phyloP scores from a whole-genome alignment of 2,113 vertebrate species.

The human region GRCh38 chr19:18844501-18845000 shows the following conservation, averaged over 20 bases:
- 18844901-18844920: background rate
- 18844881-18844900: background rate
- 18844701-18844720: background rate
- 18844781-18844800: background rate
- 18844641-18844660: background rate
- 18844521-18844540: no score
- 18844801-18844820: background rate
- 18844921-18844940: background rate
- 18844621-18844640: background rate
- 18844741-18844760: background rate
- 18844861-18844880: background rate
- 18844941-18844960: background rate
- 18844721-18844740: background rate
- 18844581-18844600: background rate
- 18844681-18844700: background rate
- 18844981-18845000: background rate
- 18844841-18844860: conserved; percentile 22
- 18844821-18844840: background rate
- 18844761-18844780: background rate
- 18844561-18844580: no score
- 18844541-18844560: no score
- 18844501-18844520: no score
- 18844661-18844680: background rate
- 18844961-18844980: background rate
- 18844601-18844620: background rate